Evolutionary conservation across 2,888 invertebrate genomes (phyloP), one percentile per base, ranked within the genome.

Genomic region (Archips crataeganus): DNA sequence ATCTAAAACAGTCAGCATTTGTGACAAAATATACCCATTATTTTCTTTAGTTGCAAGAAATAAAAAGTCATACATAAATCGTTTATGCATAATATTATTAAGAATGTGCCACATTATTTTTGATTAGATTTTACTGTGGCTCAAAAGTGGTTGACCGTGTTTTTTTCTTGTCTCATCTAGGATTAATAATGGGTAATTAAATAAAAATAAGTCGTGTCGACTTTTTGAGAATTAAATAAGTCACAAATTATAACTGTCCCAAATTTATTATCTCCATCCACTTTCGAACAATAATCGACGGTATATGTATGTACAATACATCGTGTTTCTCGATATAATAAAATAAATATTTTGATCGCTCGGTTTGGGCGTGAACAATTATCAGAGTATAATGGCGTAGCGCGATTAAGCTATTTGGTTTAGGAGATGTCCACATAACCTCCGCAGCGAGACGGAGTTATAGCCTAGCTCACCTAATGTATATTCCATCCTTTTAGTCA

Each of bases 401-500:
- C 82, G 84, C 84, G 87, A 84, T 82, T 88, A 85, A 45, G n/a
- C 39, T 75, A 75, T 77, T 77, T 75, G 76, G 77, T 82, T 87
- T 88, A 87, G 84, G 81, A 54, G 83, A 83, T 81, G 88, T 89
- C 89, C 90, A 88, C 85, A 15, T 49, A 32, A 80, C 78, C 84
- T 82, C 81, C 82, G 79, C 77, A 78, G 79, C 82, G 84, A 83
- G 81, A 86, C 83, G 84, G 84, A 79, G 79, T 87, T 87, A 86
- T 85, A 82, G 85, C 68, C 75, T 77, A 93, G 90, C 86, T 93
- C 93, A 92, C 90, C 89, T 93, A 93, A 92, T 93, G 92, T 94
- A 94, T 94, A 94, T 94, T 94, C 93, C 93, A 93, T 94, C 94
- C 93, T 94, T 86, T 88, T 93, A 92, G 89, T 85, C 80, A 88